phyloP scores from a whole-genome alignment of 1,140 invertebrate genomes.

The Calephelis nemesis region DNA sequence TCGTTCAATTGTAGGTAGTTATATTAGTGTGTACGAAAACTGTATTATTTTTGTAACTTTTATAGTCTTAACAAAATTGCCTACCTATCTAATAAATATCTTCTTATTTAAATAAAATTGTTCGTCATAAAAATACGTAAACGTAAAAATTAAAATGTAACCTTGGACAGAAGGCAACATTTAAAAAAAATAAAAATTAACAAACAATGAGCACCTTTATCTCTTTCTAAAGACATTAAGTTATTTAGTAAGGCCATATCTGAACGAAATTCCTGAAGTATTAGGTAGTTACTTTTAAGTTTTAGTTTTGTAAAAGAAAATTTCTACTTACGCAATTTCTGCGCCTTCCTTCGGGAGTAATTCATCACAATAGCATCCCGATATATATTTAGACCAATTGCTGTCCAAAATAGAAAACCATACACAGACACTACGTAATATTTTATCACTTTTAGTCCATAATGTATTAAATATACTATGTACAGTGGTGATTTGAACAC shows the following conservation, averaged over 20 bases:
- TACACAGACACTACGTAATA: constrained; percentile 40
- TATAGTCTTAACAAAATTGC: neutral
- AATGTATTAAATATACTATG: constrained; percentile 39
- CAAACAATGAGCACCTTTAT: neutral
- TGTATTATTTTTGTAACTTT: too few relatives aligned
- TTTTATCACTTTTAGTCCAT: constrained; percentile 48
- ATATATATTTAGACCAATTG: constrained; percentile 53
- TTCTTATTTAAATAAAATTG: neutral
- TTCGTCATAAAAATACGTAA: neutral
- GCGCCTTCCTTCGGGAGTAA: constrained; percentile 42
- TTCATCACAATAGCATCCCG: constrained; percentile 48
- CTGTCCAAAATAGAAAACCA: constrained; percentile 66
- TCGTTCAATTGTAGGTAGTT: too few relatives aligned
- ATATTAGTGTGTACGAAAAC: too few relatives aligned
- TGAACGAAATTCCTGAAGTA: neutral
- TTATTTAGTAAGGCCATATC: neutral
- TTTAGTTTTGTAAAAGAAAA: constrained; percentile 21
- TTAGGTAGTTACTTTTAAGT: neutral
- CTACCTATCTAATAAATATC: neutral
- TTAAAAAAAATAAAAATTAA: constrained; percentile 8
- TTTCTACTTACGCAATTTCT: constrained; percentile 67
- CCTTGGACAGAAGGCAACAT: neutral
- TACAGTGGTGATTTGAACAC: constrained; percentile 28
- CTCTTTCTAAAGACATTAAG: neutral
- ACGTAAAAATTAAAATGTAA: constrained; percentile 1